Base-by-base conservation (phyloP, 2,113 vertebrate genomes). In the Scartelaos histophorus region DNA sequence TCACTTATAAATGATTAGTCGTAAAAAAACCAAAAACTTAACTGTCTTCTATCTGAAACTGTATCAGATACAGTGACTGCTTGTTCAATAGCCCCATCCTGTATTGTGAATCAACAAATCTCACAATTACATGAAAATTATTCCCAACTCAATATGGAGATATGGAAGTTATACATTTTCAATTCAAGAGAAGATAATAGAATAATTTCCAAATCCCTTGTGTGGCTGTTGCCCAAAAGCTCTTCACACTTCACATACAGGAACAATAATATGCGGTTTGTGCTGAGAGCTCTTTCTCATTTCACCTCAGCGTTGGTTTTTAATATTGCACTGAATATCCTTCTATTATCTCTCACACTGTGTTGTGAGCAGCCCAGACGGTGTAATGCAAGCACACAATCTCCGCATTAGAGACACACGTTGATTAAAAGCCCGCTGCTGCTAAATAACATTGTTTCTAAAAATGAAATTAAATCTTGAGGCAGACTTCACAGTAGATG, bases 381-480 rank as follows among this genome's bases (percentile, higher is more conserved):
- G n/a, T 24, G n/a, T 46, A 47, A 46, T 46, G 65, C 45, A 47
- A 47, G 65, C 45, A 66, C 65, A 66, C 65, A 38, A 45, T 66
- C 13, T 61, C 24, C 1, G 34, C 38, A 19, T 64, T 38, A 12
- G 16, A 64, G 61, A 43, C 29, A 64, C 29, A 64, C 34, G n/a
- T 43, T 64, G 61, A 64, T 64, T 64, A 64, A 64, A 64, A 64
- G 61, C 61, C 34, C 5, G 61, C 61, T 38, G 19, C 61, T 19
- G 19, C 34, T 64, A 64, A 64, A 64, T 64, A 9, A 64, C 61
- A 43, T 64, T 64, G 61, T 64, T 64, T 64, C 61, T 64, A 19
- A 64, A 43, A 64, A 35, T 34, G 16, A 62, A 62, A 64, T 64
- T n/a, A 43, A 64, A 43, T 64, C 61, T 64, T 64, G 34, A 12